phyloP scores from a whole-genome alignment of 1,140 invertebrate species.

The Periplaneta americana region DNA sequence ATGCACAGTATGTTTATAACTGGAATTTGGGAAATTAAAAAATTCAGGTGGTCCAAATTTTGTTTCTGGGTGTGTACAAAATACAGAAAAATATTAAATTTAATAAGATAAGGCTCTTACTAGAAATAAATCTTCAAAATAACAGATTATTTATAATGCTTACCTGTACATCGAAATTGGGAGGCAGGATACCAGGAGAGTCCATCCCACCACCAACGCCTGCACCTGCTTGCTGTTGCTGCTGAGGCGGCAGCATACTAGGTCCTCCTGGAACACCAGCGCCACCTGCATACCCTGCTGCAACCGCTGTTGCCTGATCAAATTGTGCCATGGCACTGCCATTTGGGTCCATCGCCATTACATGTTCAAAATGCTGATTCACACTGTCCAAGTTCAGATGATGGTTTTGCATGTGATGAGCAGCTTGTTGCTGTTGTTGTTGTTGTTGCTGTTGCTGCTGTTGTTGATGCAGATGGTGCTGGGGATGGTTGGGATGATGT shows the following conservation, averaged over 20 bases:
- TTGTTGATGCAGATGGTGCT: conserved; percentile 41
- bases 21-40: no score
- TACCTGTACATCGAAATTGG: conserved; percentile 49
- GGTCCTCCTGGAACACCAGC: conserved; percentile 2
- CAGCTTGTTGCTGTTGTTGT: conserved; percentile 26
- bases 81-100: no score
- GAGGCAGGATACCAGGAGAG: conserved; percentile 34
- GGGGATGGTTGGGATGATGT: conserved; percentile 37
- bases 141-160: no score
- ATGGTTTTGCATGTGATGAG: conserved; percentile 9
- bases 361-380: conserved; percentile 23
- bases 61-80: no score
- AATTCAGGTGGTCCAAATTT: no score
- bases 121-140: no score
- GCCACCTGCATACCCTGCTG: conserved; percentile 6
- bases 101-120: no score
- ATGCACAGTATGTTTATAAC: no score
- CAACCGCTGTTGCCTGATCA: conserved; percentile 13
- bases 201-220: conserved; percentile 61
- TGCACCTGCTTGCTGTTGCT: conserved; percentile 46
- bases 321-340: neutral
- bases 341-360: conserved; percentile 22
- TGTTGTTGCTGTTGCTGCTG: conserved; percentile 38
- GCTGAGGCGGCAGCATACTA: conserved; percentile 19
- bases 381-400: conserved; percentile 23